A percentile compares a stretch with the other conserved stretches of the same genome.
phyloP scores from a whole-genome alignment of 2,113 vertebrate species.

The Psittacula cyanocephala region DNA sequence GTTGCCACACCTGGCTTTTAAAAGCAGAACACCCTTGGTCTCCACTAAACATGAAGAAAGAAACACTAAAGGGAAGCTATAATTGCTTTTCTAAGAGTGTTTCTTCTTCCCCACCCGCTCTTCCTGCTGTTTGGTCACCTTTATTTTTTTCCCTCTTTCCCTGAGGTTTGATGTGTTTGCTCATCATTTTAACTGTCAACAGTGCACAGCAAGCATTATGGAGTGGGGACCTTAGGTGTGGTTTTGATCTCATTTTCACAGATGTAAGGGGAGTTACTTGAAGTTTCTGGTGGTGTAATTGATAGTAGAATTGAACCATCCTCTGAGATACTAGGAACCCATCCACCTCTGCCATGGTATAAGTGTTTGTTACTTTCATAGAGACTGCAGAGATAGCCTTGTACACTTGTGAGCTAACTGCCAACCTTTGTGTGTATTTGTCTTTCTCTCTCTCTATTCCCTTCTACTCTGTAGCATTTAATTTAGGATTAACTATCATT shows the following conservation, averaged over 20 bases:
- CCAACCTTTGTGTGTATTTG: not conserved
- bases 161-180: slow-evolving; percentile 31
- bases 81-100: slow-evolving; percentile 36
- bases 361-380: not conserved
- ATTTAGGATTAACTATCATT: not conserved
- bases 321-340: not conserved
- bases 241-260: not conserved
- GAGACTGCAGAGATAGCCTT: not conserved
- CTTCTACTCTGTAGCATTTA: not conserved
- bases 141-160: slow-evolving; percentile 28
- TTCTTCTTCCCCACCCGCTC: not conserved
- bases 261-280: not conserved
- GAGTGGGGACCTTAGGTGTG: not conserved
- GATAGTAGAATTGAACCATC: not conserved
- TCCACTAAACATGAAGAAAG: not conserved
- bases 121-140: slow-evolving; percentile 41
- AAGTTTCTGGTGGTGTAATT: not conserved
- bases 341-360: not conserved
- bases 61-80: slow-evolving; percentile 36
- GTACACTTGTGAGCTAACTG: not conserved
- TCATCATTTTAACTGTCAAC: slow-evolving; percentile 41
- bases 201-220: not conserved
- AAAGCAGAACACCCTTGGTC: slow-evolving; percentile 26
- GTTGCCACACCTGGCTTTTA: slow-evolving; percentile 32
- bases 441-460: not conserved